A percentile compares a stretch with the other conserved stretches of the same genome.
Conservation (phyloP, 2,113 vertebrate genomes). For the Passer montanus region DNA sequence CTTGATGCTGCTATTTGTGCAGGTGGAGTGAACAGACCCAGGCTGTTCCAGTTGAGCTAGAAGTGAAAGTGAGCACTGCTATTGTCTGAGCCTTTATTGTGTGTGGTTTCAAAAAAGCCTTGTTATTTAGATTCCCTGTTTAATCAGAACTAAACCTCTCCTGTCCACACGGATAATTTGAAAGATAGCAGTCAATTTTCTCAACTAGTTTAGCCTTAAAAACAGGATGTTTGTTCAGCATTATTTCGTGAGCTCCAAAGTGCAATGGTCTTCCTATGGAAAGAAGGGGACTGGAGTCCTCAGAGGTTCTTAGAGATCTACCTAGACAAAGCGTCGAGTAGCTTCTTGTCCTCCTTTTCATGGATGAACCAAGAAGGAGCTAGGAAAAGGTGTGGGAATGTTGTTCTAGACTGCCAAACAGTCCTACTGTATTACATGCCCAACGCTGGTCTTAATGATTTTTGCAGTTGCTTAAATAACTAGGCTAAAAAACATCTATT, state of each 20-base stretch:
- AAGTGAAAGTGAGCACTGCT: slow-evolving; percentile 76
- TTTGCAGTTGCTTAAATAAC: slow-evolving; percentile 80
- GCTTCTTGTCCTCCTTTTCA: slow-evolving; percentile 45
- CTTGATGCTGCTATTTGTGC: slow-evolving; percentile 78
- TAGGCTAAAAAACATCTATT: slow-evolving; percentile 76
- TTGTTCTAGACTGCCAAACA: slow-evolving; percentile 50
- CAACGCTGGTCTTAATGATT: slow-evolving; percentile 50
- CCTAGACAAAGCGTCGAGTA: neutral
- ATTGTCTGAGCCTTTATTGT: slow-evolving; percentile 77
- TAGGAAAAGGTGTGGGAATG: slow-evolving; percentile 34
- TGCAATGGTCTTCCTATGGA: slow-evolving; percentile 63
- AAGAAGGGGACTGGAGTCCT: slow-evolving; percentile 21
- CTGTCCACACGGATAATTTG: slow-evolving; percentile 54
- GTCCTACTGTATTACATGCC: slow-evolving; percentile 31
- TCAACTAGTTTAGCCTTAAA: slow-evolving; percentile 59
- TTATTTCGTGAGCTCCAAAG: slow-evolving; percentile 50
- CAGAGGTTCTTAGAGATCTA: slow-evolving; percentile 12
- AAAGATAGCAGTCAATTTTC: slow-evolving; percentile 64
- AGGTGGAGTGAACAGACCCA: slow-evolving; percentile 60
- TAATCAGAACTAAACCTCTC: slow-evolving; percentile 57
- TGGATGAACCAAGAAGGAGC: slow-evolving; percentile 7
- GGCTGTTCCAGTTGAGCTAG: slow-evolving; percentile 86
- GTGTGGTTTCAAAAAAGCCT: slow-evolving; percentile 72
- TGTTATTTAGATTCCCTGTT: slow-evolving; percentile 62
- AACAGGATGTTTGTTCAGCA: slow-evolving; percentile 39